These are phyloP conservation scores for Peromyscus polionotus DNA, from an alignment of 2,113 vertebrate species.

Conservation along the genomic window DNA sequence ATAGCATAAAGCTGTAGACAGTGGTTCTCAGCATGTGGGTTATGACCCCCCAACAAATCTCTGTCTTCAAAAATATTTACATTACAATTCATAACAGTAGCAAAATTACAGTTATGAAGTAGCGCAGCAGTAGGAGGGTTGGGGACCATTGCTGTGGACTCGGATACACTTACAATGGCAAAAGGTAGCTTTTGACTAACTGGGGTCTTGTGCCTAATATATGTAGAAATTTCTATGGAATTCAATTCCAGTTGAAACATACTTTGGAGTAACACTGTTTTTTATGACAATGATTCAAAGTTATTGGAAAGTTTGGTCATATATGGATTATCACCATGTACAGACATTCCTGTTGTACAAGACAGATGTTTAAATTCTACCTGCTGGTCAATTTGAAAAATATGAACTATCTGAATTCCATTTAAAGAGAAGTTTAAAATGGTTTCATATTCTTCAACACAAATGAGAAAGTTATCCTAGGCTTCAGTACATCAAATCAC, in stretches of 20 bases:
- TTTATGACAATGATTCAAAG: not conserved
- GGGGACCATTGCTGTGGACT: not conserved
- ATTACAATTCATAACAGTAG: not conserved
- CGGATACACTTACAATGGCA: conserved; percentile 4
- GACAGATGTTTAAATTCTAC: not conserved
- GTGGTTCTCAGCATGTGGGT: not conserved
- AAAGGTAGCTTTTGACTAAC: not conserved
- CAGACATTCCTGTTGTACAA: not conserved
- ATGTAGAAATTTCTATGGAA: not conserved
- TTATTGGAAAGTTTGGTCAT: not conserved
- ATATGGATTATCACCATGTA: too few relatives aligned
- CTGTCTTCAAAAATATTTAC: not conserved
- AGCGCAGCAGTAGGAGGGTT: not conserved
- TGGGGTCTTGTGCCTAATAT: not conserved
- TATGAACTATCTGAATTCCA: not conserved
- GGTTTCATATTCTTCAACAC: not conserved
- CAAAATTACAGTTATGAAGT: not conserved
- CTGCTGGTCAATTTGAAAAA: not conserved
- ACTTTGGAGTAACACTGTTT: not conserved
- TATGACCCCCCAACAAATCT: not conserved
- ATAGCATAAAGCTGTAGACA: not conserved
- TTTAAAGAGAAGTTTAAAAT: not conserved
- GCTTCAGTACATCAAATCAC: not conserved
- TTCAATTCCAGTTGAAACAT: not conserved
- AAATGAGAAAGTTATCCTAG: not conserved